Evolutionary conservation across 2,888 invertebrate genomes (phyloP).

Genomic region (Stratiomys singularior): DNA sequence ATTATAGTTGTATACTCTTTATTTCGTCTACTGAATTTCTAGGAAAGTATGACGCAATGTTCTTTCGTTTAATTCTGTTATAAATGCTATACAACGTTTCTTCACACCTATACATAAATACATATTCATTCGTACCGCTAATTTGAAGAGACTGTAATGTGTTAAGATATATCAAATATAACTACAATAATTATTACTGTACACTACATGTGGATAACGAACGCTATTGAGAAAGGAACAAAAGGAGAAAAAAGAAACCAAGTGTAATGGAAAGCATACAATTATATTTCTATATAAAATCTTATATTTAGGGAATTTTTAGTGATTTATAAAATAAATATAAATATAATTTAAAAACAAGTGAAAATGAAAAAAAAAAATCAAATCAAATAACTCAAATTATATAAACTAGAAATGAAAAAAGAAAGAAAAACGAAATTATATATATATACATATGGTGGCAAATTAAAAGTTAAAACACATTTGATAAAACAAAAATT

Average conservation of each 20-base stretch:
- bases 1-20: no score
- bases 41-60: no score
- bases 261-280: background rate
- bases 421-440: no score
- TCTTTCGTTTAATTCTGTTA: no score
- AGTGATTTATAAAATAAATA: slow-evolving; percentile 37
- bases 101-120: background rate
- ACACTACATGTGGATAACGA: background rate
- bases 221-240: background rate
- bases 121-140: slow-evolving; percentile 25
- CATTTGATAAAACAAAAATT: background rate
- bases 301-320: slow-evolving; percentile 30
- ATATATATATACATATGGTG: no score
- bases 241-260: slow-evolving; percentile 13
- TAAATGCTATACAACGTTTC: background rate
- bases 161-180: slow-evolving; percentile 19
- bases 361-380: background rate
- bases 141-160: slow-evolving; percentile 35
- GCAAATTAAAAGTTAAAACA: background rate
- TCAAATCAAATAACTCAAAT: slow-evolving; percentile 12
- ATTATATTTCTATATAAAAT: slow-evolving; percentile 38
- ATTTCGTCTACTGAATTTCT: no score
- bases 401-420: background rate
- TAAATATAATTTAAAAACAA: background rate
- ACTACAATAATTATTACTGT: slow-evolving; percentile 7